A percentile compares a stretch with the other conserved stretches of the same genome.
Conservation (phyloP, 2,888 invertebrate species). For the Hofmannophila pseudospretella region DNA sequence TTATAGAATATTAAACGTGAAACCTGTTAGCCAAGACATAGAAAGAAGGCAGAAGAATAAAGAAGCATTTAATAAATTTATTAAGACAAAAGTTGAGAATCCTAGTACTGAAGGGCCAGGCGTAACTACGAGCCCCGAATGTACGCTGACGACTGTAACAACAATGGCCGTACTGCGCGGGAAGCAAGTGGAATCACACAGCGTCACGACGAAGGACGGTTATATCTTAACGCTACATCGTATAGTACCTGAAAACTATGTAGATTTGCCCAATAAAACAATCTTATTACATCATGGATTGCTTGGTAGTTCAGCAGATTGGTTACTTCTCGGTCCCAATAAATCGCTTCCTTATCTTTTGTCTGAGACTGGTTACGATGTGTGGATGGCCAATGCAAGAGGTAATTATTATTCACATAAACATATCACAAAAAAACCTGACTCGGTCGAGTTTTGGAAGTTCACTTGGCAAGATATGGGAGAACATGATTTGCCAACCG, state of each 20-base stretch:
- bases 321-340: conserved; percentile 51
- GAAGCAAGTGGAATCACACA: conserved; percentile 43
- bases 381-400: conserved; percentile 77
- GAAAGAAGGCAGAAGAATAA: conserved; percentile 14
- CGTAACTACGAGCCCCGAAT: neutral
- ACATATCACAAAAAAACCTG: conserved; percentile 29
- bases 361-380: conserved; percentile 75
- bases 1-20: no score
- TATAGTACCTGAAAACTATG: conserved; percentile 18
- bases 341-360: conserved; percentile 63
- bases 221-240: conserved; percentile 52
- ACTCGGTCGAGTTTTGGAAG: conserved; percentile 42
- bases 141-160: conserved; percentile 36
- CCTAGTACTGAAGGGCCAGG: conserved; percentile 28
- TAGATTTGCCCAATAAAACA: conserved; percentile 23
- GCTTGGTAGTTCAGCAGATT: conserved; percentile 59
- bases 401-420: conserved; percentile 56
- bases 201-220: conserved; percentile 46
- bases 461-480: conserved; percentile 62
- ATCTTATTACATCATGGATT: conserved; percentile 55
- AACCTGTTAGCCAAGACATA: no score
- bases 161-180: conserved; percentile 46
- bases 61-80: conserved; percentile 25
- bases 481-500: conserved; percentile 45
- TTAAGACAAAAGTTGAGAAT: conserved; percentile 12